Conservation (phyloP, 2,888 invertebrate genomes). For the Linhomoeus sp. region DNA sequence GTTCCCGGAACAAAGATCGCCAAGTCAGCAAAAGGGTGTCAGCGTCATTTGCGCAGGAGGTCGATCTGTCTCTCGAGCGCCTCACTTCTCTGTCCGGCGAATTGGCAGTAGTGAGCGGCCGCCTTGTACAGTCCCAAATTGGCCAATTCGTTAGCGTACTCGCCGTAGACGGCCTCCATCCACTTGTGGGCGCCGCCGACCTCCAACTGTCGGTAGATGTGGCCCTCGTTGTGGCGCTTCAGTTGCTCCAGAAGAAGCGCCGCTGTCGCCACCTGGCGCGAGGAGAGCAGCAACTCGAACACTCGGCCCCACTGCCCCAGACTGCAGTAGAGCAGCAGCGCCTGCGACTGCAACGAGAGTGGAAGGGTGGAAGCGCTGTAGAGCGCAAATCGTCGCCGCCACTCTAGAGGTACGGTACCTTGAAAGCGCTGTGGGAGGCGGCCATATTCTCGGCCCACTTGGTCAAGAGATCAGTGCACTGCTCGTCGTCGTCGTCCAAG, state of each 20-base stretch:
- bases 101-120: neutral
- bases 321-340: slow-evolving; percentile 33
- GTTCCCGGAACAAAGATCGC: too few species aligned
- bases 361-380: neutral
- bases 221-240: neutral
- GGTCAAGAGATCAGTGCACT: slow-evolving; percentile 11
- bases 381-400: neutral
- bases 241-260: slow-evolving; percentile 25
- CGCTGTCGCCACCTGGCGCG: slow-evolving; percentile 29
- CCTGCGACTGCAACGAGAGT: slow-evolving; percentile 7
- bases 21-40: too few species aligned
- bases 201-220: neutral
- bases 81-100: too few species aligned
- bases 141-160: neutral
- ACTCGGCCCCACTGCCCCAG: slow-evolving; percentile 35
- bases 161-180: slow-evolving; percentile 7
- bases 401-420: neutral
- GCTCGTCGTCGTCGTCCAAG: slow-evolving; percentile 2
- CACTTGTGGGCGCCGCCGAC: neutral
- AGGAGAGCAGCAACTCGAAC: slow-evolving; percentile 31
- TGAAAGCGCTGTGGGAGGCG: neutral
- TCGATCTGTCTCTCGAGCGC: too few species aligned
- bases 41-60: too few species aligned
- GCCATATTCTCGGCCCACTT: slow-evolving; percentile 15
- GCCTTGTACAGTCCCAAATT: neutral